These are phyloP conservation scores for cat (Felis catus) DNA, from an alignment of 2,113 vertebrate genomes.

Conservation along the genomic window F.catus_Fca126_mat1.0 CM031424.1:52914501-52915000, in stretches of 20 bases:
- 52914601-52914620: neutral
- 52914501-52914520: neutral
- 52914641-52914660: neutral
- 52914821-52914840: neutral
- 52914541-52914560: neutral
- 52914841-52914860: neutral
- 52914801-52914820: neutral
- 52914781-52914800: neutral
- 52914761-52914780: neutral
- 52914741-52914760: neutral
- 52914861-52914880: neutral
- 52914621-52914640: neutral
- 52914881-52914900: neutral
- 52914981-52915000: conserved; percentile 30
- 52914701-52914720: neutral
- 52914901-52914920: neutral
- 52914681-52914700: neutral
- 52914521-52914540: neutral
- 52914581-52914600: neutral
- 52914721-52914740: neutral
- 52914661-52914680: neutral
- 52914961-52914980: neutral
- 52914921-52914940: neutral
- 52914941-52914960: neutral
- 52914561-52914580: neutral